These are phyloP conservation scores for Mylabris phalerata DNA, from an alignment of 1,140 invertebrate species.

Conservation along the genomic window DNA sequence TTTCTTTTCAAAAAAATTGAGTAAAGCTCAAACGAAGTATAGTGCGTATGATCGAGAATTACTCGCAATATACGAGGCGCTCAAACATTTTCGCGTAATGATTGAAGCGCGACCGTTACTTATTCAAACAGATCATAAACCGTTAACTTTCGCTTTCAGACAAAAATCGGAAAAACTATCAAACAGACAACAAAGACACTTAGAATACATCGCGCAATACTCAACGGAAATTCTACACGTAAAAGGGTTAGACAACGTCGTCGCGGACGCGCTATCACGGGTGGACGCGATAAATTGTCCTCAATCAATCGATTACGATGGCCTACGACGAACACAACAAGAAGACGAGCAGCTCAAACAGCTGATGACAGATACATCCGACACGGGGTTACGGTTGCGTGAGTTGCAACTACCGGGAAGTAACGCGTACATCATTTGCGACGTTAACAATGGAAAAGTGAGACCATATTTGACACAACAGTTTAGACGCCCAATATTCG, in stretches of 20 bases:
- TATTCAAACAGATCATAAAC: constrained; percentile 26
- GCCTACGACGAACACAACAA: neutral
- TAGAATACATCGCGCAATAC: constrained; percentile 34
- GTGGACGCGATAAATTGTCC: constrained; percentile 20
- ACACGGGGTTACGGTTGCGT: constrained; percentile 9
- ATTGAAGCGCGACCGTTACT: constrained; percentile 26
- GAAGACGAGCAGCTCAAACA: constrained; percentile 5
- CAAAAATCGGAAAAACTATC: constrained; percentile 20
- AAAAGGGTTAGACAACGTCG: constrained; percentile 28
- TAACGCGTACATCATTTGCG: neutral
- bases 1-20: neutral
- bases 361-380: neutral
- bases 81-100: constrained; percentile 28
- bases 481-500: constrained; percentile 19
- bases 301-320: constrained; percentile 4
- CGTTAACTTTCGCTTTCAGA: constrained; percentile 20
- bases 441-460: constrained; percentile 20
- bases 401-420: constrained; percentile 1
- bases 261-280: constrained; percentile 32
- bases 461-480: constrained; percentile 25
- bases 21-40: too few species aligned
- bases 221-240: constrained; percentile 37
- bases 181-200: constrained; percentile 26
- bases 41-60: constrained; percentile 37
- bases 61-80: constrained; percentile 39